Evolutionary conservation across 2,888 invertebrate genomes (phyloP).

Genomic region (Sarcophaga rosellei): DNA sequence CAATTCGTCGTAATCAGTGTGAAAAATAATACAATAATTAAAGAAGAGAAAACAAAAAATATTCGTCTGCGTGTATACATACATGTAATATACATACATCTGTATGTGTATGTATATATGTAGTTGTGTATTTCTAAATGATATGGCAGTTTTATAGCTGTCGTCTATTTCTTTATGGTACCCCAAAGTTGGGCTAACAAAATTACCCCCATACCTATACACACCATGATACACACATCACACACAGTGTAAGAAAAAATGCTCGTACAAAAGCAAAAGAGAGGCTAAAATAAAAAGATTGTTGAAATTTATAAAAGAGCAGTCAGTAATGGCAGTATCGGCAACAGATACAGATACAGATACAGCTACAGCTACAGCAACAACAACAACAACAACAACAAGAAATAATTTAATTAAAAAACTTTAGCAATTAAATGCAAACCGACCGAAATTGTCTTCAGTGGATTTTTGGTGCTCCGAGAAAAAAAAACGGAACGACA

Average conservation of each 20-base stretch:
- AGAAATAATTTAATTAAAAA: conserved; percentile 71
- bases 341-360: too few relatives aligned
- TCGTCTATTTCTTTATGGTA: conserved; percentile 23
- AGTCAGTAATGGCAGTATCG: too few relatives aligned
- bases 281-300: neutral
- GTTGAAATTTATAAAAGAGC: too few relatives aligned
- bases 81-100: neutral
- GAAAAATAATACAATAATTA: conserved; percentile 17
- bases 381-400: conserved; percentile 27
- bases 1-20: too few relatives aligned
- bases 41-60: neutral
- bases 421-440: conserved; percentile 71
- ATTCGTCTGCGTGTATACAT: neutral
- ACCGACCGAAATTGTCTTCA: conserved; percentile 59
- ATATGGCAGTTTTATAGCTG: conserved; percentile 60
- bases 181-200: conserved; percentile 44
- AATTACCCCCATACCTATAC: conserved; percentile 16
- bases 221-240: neutral
- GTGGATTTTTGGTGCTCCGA: conserved; percentile 52
- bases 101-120: neutral
- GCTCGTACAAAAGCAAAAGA: neutral
- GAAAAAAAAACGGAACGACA: neutral
- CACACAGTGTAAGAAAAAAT: neutral
- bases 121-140: conserved; percentile 42
- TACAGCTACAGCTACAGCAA: too few relatives aligned